Conservation (phyloP, 2,797 vertebrate genomes). For the Discoglossus pictus region DNA sequence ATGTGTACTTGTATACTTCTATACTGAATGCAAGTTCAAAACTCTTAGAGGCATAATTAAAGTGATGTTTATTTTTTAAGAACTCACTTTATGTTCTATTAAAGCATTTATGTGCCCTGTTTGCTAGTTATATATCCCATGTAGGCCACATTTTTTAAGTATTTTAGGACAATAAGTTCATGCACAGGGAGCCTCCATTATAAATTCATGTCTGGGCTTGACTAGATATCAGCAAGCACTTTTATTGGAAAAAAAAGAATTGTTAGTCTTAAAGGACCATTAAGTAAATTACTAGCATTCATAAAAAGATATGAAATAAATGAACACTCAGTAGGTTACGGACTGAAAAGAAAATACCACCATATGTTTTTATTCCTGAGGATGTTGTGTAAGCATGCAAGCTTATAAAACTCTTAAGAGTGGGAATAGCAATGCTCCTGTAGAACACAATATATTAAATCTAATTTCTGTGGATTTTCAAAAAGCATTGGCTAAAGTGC, state of each 20-base stretch:
- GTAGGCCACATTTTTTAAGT: conserved; percentile 19
- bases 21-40: neutral
- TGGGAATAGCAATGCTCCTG: neutral
- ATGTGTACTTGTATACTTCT: neutral
- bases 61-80: conserved; percentile 23
- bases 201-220: conserved; percentile 30
- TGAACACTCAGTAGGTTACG: conserved; percentile 32
- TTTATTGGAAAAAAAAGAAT: conserved; percentile 37
- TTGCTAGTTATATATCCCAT: conserved; percentile 11
- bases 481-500: conserved; percentile 25
- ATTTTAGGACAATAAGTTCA: conserved; percentile 23
- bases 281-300: conserved; percentile 44
- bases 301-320: conserved; percentile 34
- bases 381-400: conserved; percentile 31
- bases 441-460: neutral
- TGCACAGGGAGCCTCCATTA: conserved; percentile 45
- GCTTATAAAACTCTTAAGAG: conserved; percentile 6
- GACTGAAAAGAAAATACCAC: conserved; percentile 36
- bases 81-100: conserved; percentile 20
- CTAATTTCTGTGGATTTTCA: conserved; percentile 6
- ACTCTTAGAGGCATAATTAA: conserved; percentile 20
- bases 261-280: conserved; percentile 41
- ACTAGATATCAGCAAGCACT: conserved; percentile 39
- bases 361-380: conserved; percentile 21
- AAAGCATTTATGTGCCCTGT: conserved; percentile 23